Evolutionary conservation across 2,113 vertebrate species (phyloP).

Genomic region (Cephalopterus ornatus): DNA sequence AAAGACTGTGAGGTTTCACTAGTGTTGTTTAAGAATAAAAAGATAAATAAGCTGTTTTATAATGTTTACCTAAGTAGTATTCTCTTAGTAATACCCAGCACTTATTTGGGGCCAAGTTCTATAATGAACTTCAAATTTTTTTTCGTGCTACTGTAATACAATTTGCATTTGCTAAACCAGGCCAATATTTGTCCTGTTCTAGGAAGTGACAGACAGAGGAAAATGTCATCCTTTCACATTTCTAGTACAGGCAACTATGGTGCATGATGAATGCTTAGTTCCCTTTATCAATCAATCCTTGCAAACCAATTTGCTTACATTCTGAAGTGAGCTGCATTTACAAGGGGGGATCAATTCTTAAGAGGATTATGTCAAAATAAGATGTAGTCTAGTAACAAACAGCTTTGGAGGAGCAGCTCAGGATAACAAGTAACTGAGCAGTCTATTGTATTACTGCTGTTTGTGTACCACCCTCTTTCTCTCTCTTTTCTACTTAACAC

Average conservation of each 20-base stretch:
- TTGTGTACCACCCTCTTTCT: not conserved
- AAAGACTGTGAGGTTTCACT: not conserved
- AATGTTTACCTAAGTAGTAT: not conserved
- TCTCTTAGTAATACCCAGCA: not conserved
- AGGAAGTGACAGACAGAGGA: not conserved
- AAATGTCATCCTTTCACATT: not conserved
- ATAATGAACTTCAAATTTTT: not conserved
- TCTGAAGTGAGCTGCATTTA: not conserved
- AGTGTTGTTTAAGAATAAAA: not conserved
- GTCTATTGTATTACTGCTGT: not conserved
- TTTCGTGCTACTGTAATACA: not conserved
- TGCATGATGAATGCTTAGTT: not conserved
- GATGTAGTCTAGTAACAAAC: not conserved
- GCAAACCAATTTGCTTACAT: slow-evolving; percentile 7
- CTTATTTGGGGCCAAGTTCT: not conserved
- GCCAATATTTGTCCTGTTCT: not conserved
- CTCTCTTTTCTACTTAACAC: not conserved
- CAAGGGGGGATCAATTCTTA: not conserved
- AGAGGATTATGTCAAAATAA: slow-evolving; percentile 2
- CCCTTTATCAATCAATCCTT: not conserved
- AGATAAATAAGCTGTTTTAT: not conserved
- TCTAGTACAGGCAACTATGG: not conserved
- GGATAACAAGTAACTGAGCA: not conserved
- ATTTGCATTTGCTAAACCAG: not conserved
- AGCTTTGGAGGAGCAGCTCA: not conserved